A percentile compares a stretch with the other conserved stretches of the same genome.
Evolutionary conservation across 2,888 invertebrate species (phyloP).

Genomic region (Diaphora mendica): DNA sequence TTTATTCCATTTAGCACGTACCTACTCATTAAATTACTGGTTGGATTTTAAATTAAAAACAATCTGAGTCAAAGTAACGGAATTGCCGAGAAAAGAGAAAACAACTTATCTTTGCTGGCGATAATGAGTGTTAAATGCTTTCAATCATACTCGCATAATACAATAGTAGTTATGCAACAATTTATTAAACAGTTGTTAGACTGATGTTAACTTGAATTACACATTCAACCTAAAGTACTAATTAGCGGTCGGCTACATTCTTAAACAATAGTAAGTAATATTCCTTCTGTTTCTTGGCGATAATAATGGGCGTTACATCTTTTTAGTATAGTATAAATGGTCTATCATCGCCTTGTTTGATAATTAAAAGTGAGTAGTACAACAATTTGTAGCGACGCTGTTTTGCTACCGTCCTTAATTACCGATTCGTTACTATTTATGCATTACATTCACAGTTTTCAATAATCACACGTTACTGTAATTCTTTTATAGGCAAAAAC

Average conservation of each 20-base stretch:
- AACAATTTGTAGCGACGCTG: slow-evolving; percentile 5
- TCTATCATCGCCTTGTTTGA: slow-evolving; percentile 45
- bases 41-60: no score
- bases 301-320: slow-evolving; percentile 47
- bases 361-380: slow-evolving; percentile 26
- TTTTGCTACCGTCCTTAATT: background rate
- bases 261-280: slow-evolving; percentile 45
- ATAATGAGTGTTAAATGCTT: slow-evolving; percentile 48
- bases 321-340: slow-evolving; percentile 41
- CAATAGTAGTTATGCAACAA: slow-evolving; percentile 45
- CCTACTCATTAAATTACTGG: no score
- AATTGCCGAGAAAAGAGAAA: background rate
- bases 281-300: slow-evolving; percentile 44
- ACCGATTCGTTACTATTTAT: background rate
- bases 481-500: background rate
- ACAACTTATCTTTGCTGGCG: slow-evolving; percentile 31
- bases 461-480: background rate
- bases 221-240: slow-evolving; percentile 51
- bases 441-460: background rate
- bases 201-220: slow-evolving; percentile 49
- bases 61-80: no score
- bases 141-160: slow-evolving; percentile 45
- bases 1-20: no score
- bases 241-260: slow-evolving; percentile 55
- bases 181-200: slow-evolving; percentile 55